Evolutionary conservation across 1,140 invertebrate species (phyloP).

Genomic region (Papilio aristodemus): DNA sequence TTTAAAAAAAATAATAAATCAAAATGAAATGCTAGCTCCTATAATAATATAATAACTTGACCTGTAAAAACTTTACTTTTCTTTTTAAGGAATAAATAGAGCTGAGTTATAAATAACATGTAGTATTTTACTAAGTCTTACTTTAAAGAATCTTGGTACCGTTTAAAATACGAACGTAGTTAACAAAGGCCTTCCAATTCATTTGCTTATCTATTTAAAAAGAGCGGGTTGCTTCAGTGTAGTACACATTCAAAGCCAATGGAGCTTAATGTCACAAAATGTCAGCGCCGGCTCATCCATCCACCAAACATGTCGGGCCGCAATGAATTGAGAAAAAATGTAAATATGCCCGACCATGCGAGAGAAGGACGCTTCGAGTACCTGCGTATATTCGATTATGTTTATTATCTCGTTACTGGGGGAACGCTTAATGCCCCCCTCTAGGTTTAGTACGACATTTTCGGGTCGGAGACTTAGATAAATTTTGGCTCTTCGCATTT

Average conservation of each 20-base stretch:
- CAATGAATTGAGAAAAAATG: slow-evolving; percentile 63
- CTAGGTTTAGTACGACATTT: slow-evolving; percentile 21
- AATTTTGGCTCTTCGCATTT: neutral
- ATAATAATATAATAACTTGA: too few relatives aligned
- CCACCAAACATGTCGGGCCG: slow-evolving; percentile 49
- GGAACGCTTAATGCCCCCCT: slow-evolving; percentile 22
- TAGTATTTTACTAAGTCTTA: too few relatives aligned
- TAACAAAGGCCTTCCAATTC: slow-evolving; percentile 73
- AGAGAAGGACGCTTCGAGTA: slow-evolving; percentile 48
- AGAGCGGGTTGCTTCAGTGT: slow-evolving; percentile 62
- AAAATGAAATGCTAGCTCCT: too few relatives aligned
- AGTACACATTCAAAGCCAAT: slow-evolving; percentile 72
- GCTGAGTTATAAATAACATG: too few relatives aligned
- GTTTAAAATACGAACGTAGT: slow-evolving; percentile 38
- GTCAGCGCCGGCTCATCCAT: slow-evolving; percentile 62
- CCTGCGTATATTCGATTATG: slow-evolving; percentile 38
- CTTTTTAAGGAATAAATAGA: too few relatives aligned
- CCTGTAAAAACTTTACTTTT: too few relatives aligned
- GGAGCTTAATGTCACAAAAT: slow-evolving; percentile 77
- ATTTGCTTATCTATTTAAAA: slow-evolving; percentile 78
- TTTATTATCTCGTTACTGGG: slow-evolving; percentile 32
- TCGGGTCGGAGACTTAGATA: slow-evolving; percentile 8
- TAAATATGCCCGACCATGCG: slow-evolving; percentile 58
- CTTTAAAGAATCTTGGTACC: neutral
- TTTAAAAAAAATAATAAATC: too few relatives aligned